A percentile compares a stretch with the other conserved stretches of the same genome.
phyloP scores from a whole-genome alignment of 2,797 vertebrate genomes.

The Cynodonichthys magdalenae region DNA sequence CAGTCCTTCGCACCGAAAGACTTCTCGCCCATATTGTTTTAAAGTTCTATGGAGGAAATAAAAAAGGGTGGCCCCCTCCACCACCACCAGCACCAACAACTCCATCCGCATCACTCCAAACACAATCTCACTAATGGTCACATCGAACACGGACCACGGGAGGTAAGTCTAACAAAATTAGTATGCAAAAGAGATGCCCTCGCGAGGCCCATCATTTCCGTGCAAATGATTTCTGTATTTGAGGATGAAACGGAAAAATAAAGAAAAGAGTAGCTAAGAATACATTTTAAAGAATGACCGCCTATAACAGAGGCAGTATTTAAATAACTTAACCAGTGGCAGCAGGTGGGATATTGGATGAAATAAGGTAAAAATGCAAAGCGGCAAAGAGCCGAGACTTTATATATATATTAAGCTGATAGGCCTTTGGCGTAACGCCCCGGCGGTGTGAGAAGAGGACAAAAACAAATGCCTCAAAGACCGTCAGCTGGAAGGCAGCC shows the following conservation, averaged over 20 bases:
- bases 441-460: constrained; percentile 73
- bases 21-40: constrained; percentile 44
- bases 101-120: constrained; percentile 69
- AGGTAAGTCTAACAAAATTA: constrained; percentile 99
- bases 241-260: constrained; percentile 90
- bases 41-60: constrained; percentile 53
- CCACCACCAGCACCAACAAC: constrained; percentile 26
- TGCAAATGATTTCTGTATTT: constrained; percentile 93
- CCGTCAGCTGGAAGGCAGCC: constrained; percentile 67
- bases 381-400: constrained; percentile 81
- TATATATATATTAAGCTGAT: constrained; percentile 84
- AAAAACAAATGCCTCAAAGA: constrained; percentile 70
- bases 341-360: constrained; percentile 89
- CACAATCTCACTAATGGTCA: constrained; percentile 90
- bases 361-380: constrained; percentile 88
- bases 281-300: constrained; percentile 86
- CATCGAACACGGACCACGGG: constrained; percentile 90
- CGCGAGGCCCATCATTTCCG: constrained; percentile 97
- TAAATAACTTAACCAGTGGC: constrained; percentile 91
- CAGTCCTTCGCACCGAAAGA: constrained; percentile 51
- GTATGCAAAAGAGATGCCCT: constrained; percentile 97
- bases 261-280: constrained; percentile 68
- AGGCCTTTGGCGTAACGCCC: constrained; percentile 83
- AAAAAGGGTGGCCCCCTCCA: too few species aligned
- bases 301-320: constrained; percentile 86